Evolutionary conservation across 1,140 invertebrate genomes (phyloP).

Genomic region (Copidosoma floridanum): DNA sequence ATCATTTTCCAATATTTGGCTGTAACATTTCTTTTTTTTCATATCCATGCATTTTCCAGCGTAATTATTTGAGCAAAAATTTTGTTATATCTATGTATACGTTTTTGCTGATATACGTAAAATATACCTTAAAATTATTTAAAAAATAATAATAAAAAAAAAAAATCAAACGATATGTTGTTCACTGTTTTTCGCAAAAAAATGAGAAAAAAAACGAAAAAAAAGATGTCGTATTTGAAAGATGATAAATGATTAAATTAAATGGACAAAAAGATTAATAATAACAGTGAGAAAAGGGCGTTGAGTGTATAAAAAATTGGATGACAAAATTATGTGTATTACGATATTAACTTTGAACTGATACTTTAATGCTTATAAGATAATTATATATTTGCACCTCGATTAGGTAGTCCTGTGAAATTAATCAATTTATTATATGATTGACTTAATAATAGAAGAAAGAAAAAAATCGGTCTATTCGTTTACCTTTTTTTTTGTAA

Average conservation of each 20-base stretch:
- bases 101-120: conserved; percentile 15
- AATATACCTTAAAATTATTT: conserved; percentile 8
- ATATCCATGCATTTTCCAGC: conserved; percentile 2
- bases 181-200: conserved; percentile 18
- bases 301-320: not conserved
- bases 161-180: too few species aligned
- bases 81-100: conserved; percentile 15
- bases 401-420: conserved; percentile 8
- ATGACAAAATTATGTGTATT: not conserved
- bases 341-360: conserved; percentile 10
- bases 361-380: conserved; percentile 8
- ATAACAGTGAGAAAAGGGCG: not conserved
- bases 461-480: not conserved
- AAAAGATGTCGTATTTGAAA: not conserved
- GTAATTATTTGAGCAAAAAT: conserved; percentile 4
- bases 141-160: too few species aligned
- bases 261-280: not conserved
- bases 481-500: too few species aligned
- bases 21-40: conserved; percentile 1
- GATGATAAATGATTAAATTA: not conserved
- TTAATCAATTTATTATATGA: conserved; percentile 12
- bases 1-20: conserved; percentile 1
- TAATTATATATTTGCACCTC: conserved; percentile 14
- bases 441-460: not conserved
- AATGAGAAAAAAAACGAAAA: not conserved